These are phyloP conservation scores for Festucalex cinctus DNA, from an alignment of 2,113 vertebrate species.

Conservation along the genomic window DNA sequence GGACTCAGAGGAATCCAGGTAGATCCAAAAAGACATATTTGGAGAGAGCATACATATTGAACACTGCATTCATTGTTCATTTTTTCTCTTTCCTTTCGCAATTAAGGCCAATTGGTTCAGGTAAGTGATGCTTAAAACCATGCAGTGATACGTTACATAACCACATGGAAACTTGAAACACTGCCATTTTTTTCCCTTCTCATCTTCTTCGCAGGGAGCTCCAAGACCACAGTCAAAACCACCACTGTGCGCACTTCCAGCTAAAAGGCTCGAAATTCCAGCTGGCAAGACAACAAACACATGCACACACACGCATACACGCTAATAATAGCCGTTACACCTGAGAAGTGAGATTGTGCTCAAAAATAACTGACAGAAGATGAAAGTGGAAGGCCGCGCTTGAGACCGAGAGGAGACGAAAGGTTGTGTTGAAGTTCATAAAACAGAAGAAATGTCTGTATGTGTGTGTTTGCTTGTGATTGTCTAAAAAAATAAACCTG, in stretches of 20 bases:
- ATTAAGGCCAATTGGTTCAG: slow-evolving; percentile 45
- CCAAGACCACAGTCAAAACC: slow-evolving; percentile 53
- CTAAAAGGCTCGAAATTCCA: slow-evolving; percentile 42
- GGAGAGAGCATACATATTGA: neutral
- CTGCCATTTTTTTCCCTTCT: slow-evolving; percentile 1
- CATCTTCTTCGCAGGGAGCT: slow-evolving; percentile 55
- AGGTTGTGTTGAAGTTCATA: neutral
- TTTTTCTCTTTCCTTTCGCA: slow-evolving; percentile 4
- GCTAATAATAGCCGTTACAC: slow-evolving; percentile 37
- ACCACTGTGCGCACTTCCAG: slow-evolving; percentile 58
- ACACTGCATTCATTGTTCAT: slow-evolving; percentile 6
- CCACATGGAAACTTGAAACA: slow-evolving; percentile 5
- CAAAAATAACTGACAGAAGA: slow-evolving; percentile 3
- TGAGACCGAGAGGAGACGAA: neutral
- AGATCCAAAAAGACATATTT: neutral
- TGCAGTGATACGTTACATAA: neutral
- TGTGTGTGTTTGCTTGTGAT: slow-evolving; percentile 28
- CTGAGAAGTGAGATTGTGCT: slow-evolving; percentile 33
- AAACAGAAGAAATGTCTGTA: slow-evolving; percentile 15
- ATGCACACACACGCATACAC: slow-evolving; percentile 41
- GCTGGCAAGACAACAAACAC: slow-evolving; percentile 48
- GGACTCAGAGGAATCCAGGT: slow-evolving; percentile 75
- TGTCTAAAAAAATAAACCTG: slow-evolving; percentile 65
- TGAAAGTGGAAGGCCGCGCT: slow-evolving; percentile 14
- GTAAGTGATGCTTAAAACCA: slow-evolving; percentile 34